Base-by-base conservation (phyloP, 1,140 invertebrate species). In the Papilio polytes region DNA sequence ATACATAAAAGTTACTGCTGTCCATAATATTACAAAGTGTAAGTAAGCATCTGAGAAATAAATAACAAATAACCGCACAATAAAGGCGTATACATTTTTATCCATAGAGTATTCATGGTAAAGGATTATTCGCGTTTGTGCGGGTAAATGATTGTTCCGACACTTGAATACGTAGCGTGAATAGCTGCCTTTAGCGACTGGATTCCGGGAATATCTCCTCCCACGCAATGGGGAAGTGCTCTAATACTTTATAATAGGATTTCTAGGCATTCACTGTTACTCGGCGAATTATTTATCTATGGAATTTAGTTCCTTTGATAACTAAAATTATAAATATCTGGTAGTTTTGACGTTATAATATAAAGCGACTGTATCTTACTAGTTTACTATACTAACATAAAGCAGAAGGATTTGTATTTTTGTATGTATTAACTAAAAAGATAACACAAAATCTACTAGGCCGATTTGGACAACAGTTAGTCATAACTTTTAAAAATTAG, bases 101-200 rank as follows among this genome's bases (percentile, higher is more conserved):
- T 63, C 18, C 2, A 26, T 12, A 26, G 59, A 63, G 20, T 26
- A 13, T 63, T 36, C 63, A 18, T 8, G 4, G 2, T 20, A 31
- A 70, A 36, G 63, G 63, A 70, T 70, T 70, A 70, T 70, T 70
- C 36, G 63, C 63, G 26, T 15, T 70, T 70, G 26, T 70, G 63
- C 3, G 3, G 12, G 22, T 36, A 59, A 59, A 59, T 59, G 56
- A 20, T 59, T 59, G n/a, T 22, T n/a, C n/a, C n/a, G 20, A 59
- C 9, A 70, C 3, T 70, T 70, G 26, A 70, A 70, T 70, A 70
- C 20, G 2, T 13, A 70, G 12, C 22, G 26, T 66, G 63, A 66
- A 66, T 31, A 22, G 53, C 53, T 26, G 63, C 63, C 63, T 70
- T 70, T 15, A 70, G 2, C 22, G 13, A 70, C 10, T 12, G 63